These are phyloP conservation scores for Atherix ibis DNA, from an alignment of 2,888 invertebrate genomes.

Conservation along the genomic window DNA sequence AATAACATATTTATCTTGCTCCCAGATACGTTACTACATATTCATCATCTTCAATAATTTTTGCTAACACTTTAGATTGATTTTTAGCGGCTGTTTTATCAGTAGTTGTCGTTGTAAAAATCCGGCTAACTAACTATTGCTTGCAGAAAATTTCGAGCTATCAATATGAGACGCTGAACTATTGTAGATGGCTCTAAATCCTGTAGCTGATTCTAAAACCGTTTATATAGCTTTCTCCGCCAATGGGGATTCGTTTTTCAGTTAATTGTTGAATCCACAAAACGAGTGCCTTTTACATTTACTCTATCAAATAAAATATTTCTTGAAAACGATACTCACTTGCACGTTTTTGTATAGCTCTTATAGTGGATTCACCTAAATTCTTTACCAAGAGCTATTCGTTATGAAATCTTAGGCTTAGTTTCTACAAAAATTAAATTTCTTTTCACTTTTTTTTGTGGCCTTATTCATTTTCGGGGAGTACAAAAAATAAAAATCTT, in stretches of 20 bases:
- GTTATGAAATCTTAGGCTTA: background rate
- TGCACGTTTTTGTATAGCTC: conserved; percentile 2
- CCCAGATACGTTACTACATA: conserved; percentile 19
- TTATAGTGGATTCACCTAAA: conserved; percentile 1
- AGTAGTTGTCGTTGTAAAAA: conserved; percentile 14
- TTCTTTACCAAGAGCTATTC: conserved; percentile 2
- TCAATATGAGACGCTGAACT: conserved; percentile 2
- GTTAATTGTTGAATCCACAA: conserved; percentile 14
- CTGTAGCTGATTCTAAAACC: conserved; percentile 11
- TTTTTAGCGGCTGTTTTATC: conserved; percentile 12
- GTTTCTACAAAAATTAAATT: background rate
- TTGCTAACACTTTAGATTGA: conserved; percentile 11
- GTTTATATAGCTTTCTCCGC: conserved; percentile 11
- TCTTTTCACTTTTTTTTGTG: background rate
- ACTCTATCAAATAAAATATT: conserved; percentile 11
- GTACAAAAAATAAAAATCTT: too few relatives aligned
- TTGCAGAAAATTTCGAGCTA: conserved; percentile 9
- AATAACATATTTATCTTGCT: too few relatives aligned
- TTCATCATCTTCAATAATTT: conserved; percentile 15
- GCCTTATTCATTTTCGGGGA: too few relatives aligned
- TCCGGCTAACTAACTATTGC: conserved; percentile 13
- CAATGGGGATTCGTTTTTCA: conserved; percentile 11
- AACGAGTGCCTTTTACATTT: conserved; percentile 13
- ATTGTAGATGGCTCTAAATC: conserved; percentile 9
- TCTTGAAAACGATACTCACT: conserved; percentile 6